Base-by-base conservation (phyloP, 2,888 invertebrate genomes). In the Coleophora deauratella region DNA sequence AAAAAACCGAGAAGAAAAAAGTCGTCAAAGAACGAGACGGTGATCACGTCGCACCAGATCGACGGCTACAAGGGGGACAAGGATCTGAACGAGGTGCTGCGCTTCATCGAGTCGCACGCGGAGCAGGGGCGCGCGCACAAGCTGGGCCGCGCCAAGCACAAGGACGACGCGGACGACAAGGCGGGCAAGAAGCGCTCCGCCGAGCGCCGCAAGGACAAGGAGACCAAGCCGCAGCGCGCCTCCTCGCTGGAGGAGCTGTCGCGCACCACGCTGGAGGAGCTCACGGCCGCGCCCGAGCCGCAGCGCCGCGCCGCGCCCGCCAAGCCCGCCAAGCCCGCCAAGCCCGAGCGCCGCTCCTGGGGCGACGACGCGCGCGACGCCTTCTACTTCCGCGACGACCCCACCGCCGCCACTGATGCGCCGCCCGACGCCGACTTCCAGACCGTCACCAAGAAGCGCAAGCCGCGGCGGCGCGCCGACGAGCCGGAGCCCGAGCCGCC, bases 221-320 rank as follows among this genome's bases (percentile, higher is more conserved):
- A 75, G 55, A 59, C 54, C 51, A 75, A 78, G 59, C 52, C 89
- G 44, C 90, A 92, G 65, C 92, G 93, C 52, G 91, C 93, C 50
- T 91, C 92, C 64, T 94, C 94, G 27, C 78, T 95, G 55, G 94
- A 94, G 70, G 95, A 95, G 76, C 88, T 94, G 51, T 93, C 93
- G 37, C 91, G 91, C 54, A 90, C 92, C 43, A 91, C 90, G 71
- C 84, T 93, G 50, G 92, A 91, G 59, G 92, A 92, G 59, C 86
- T 91, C 50, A 91, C 91, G 27, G 87, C 87, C 40, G 72, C 86
- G 50, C 67, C 38, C 11, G 21, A 40, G 38, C 33, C 30, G 21
- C 38, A 35, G 44, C 51, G 50, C 8, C 54, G 54, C 50, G n/a
- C n/a, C n/a, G n/a, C n/a, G n/a, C n/a, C n/a, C n/a, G n/a, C n/a